These are phyloP conservation scores for Sinonovacula constricta DNA, from an alignment of 1,140 invertebrate genomes.

Conservation along the genomic window DNA sequence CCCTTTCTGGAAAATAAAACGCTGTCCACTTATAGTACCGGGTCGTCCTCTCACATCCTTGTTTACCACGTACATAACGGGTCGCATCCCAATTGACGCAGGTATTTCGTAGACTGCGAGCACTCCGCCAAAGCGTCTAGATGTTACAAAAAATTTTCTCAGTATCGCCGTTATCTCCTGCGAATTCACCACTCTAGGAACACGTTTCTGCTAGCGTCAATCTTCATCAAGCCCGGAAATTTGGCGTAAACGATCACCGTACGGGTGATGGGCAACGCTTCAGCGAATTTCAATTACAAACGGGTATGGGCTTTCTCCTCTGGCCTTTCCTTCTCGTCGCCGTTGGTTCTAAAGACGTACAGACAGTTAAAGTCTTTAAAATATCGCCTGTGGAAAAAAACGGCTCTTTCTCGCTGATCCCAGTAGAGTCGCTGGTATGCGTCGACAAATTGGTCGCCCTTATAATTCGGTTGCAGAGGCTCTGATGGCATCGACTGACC, in stretches of 20 bases:
- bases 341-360: not conserved
- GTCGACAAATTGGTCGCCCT: no score
- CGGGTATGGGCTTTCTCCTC: not conserved
- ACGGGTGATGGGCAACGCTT: not conserved
- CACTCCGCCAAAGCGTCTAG: not conserved
- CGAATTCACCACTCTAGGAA: no score
- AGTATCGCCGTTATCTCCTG: no score
- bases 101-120: not conserved
- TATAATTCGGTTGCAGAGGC: no score
- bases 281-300: conserved; percentile 1
- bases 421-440: not conserved
- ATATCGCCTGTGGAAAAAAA: no score
- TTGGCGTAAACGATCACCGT: conserved; percentile 3
- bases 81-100: not conserved
- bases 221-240: not conserved
- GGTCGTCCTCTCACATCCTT: not conserved
- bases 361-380: not conserved
- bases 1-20: not conserved
- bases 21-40: not conserved
- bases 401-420: not conserved
- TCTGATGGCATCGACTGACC: no score
- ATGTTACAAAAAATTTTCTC: no score
- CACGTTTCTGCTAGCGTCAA: no score
- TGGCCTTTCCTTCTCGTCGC: not conserved
- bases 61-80: not conserved